Evolutionary conservation across 2,888 invertebrate genomes (phyloP), one percentile per base, ranked within the genome.

Genomic region (Diachrysia chrysitis): DNA sequence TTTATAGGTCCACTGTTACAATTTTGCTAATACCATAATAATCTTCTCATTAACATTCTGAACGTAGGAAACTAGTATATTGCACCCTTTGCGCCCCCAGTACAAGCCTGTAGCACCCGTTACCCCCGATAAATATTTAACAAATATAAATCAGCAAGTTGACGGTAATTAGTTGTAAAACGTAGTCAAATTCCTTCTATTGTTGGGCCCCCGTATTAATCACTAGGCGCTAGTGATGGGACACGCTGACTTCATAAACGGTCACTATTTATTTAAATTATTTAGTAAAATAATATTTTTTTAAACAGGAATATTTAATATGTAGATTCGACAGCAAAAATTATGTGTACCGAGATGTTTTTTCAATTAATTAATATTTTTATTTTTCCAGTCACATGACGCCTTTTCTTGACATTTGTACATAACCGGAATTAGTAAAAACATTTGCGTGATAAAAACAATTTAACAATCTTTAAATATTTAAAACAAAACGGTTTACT

Each of bases 131-230:
- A 84, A 83, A 84, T 83, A 79, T 72, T 67, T 74, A 78, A 79
- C 66, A 70, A 69, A 68, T 75, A 81, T 84, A 82, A 84, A 83
- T 84, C 78, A 81, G 63, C 1, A 56, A 59, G 16, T 58, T 32
- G 64, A 35, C 69, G 35, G 66, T 80, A 84, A 83, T 81, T 84
- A 83, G 73, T 80, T 78, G 79, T 83, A 83, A 81, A 82, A 79
- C 77, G 79, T 61, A 78, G 70, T 81, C 68, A 76, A 79, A 73
- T 73, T 70, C 80, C 74, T 66, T 70, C 73, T 58, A 71, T 78
- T 73, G 73, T 75, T 42, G 56, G 63, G 69, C n/a, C 17, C 3
- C n/a, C 9, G 25, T 54, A 81, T 82, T 78, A 84, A 84, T 83
- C 78, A 73, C 55, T 51, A 0, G 46, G 2, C 25, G 9, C 53